phyloP scores from a whole-genome alignment of 1,140 invertebrate genomes.

The Drosophila setifemur region DNA sequence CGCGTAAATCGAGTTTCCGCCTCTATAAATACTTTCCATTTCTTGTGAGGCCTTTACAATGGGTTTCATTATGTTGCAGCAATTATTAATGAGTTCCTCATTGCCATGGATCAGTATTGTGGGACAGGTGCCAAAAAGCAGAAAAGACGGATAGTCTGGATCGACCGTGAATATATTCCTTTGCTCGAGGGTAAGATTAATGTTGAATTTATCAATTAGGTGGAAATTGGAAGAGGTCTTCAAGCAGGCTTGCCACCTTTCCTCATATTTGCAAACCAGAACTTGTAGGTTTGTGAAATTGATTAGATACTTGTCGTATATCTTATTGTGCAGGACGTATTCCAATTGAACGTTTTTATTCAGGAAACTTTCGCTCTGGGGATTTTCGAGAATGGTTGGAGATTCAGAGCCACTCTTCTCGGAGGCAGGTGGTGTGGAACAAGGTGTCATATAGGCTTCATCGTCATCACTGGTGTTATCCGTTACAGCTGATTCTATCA shows the following conservation, averaged over 20 bases:
- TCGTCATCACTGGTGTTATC: conserved; percentile 82
- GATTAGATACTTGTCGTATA: conserved; percentile 93
- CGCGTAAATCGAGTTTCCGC: conserved; percentile 14
- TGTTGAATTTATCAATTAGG: conserved; percentile 95
- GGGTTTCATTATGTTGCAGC: conserved; percentile 83
- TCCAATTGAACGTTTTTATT: conserved; percentile 84
- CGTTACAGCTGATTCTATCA: conserved; percentile 18
- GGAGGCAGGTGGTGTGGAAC: conserved; percentile 94
- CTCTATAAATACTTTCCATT: conserved; percentile 81
- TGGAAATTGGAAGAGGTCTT: conserved; percentile 93
- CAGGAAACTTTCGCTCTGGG: conserved; percentile 34
- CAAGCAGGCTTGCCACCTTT: conserved; percentile 93
- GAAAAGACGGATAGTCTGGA: conserved; percentile 92
- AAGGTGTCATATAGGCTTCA: conserved; percentile 94
- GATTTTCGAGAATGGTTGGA: conserved; percentile 50
- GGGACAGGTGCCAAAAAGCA: conserved; percentile 92
- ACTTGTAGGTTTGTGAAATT: conserved; percentile 94
- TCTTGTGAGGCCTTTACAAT: conserved; percentile 67
- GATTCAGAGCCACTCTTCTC: conserved; percentile 85
- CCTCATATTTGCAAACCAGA: conserved; percentile 92
- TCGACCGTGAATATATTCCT: conserved; percentile 91
- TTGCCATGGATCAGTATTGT: conserved; percentile 94
- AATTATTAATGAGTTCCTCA: conserved; percentile 91
- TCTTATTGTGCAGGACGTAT: conserved; percentile 87
- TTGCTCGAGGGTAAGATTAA: conserved; percentile 91